Evolutionary conservation across 2,888 invertebrate genomes (phyloP).

Genomic region (Trachelus stipa): DNA sequence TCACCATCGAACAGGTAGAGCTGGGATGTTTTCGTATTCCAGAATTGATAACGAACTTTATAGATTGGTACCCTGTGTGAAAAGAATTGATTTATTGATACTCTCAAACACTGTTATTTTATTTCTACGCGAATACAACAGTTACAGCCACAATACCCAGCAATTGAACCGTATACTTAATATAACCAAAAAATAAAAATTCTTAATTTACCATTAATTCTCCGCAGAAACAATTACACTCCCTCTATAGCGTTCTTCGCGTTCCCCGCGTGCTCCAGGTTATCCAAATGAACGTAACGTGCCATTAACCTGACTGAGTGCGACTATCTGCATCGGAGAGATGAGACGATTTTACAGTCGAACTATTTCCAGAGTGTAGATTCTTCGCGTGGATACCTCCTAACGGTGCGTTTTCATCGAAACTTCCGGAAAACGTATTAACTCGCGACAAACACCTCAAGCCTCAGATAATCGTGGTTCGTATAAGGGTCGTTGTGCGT

Average conservation of each 20-base stretch:
- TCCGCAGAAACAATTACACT: neutral
- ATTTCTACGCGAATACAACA: neutral
- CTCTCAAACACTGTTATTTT: neutral
- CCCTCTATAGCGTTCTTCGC: neutral
- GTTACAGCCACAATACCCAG: neutral
- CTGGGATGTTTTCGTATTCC: neutral
- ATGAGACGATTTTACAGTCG: neutral
- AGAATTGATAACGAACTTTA: neutral
- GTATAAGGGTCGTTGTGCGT: conserved; percentile 54
- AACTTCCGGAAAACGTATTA: conserved; percentile 44
- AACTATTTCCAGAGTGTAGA: neutral
- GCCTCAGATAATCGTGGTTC: conserved; percentile 37
- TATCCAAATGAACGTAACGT: neutral
- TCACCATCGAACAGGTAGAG: neutral
- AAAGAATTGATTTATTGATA: too few relatives aligned
- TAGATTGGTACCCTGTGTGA: neutral
- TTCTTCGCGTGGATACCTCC: neutral
- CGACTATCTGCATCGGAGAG: neutral
- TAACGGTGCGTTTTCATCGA: conserved; percentile 14
- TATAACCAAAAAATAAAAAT: neutral
- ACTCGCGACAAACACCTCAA: conserved; percentile 34
- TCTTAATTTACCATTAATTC: neutral
- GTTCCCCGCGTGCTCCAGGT: neutral
- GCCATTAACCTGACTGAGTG: neutral
- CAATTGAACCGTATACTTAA: neutral